Evolutionary conservation across 2,888 invertebrate genomes (phyloP), one percentile per base, ranked within the genome.

Genomic region (Tachina lurida): DNA sequence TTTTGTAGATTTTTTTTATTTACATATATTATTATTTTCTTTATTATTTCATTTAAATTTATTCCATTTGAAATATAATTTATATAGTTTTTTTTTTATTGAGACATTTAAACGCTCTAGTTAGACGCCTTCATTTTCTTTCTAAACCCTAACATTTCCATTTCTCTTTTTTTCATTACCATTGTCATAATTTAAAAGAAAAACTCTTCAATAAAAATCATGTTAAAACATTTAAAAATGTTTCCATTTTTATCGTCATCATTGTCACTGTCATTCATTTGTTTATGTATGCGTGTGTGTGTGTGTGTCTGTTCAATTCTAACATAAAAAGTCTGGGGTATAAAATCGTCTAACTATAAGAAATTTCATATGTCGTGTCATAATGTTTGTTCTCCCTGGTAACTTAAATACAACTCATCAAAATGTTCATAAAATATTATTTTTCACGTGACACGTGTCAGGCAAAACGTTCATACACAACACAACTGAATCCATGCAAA

Each of bases 11-110:
- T 85, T 49, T 74, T 31, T 31, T 31, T 31, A 31, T 22, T 22
- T 71, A 84, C 80, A 67, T 56, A 31, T 65, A 71, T 77, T 47
- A n/a, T 41, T 54, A 49, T 63, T 81, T 74, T 31, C 31, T 31
- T 56, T 73, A 47, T 85, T 86, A 87, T 87, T 86, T 86, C 12
- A 77, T 39, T 58, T 43, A 52, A 75, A 13, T 31, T 31, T 31
- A 31, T 1, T 13, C 31, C 17, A 10, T 58, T 31, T 31, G 7
- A 58, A 9, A 54, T 83, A 22, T 70, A 56, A 22, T 84, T 70
- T 47, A 45, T 54, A n/a, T 47, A 19, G 15, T 75, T 68, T 56
- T 47, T 68, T 56, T 47, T 56, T 19, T 62, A 10, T 22, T 45
- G 19, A 41, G 8, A 17, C 54, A 22, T 56, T 31, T 41, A 65